Conservation (phyloP, 2,113 vertebrate genomes). For the Chlorodrepanis virens region DNA sequence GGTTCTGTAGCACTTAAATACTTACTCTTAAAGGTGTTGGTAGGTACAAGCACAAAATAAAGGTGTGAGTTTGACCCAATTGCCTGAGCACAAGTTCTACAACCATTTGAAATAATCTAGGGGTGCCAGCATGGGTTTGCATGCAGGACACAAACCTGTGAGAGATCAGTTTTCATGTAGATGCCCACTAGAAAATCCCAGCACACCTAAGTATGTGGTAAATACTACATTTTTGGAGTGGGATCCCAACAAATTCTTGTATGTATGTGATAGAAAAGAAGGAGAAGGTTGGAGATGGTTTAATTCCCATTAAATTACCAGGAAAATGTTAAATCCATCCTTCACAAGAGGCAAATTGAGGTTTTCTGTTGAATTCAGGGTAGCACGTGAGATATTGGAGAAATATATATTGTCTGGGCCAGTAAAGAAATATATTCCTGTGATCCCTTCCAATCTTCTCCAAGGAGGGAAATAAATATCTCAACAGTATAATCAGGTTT, state of each 20-base stretch:
- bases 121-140: background rate
- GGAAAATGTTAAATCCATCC: background rate
- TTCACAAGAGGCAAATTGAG: background rate
- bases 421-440: background rate
- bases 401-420: background rate
- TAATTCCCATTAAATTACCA: background rate
- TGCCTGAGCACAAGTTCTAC: background rate
- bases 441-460: background rate
- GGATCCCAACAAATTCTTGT: background rate
- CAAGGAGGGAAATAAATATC: background rate
- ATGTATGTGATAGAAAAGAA: background rate
- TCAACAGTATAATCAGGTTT: background rate
- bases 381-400: background rate
- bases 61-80: background rate
- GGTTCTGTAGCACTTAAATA: background rate
- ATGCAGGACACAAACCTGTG: background rate
- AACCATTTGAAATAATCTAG: background rate
- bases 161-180: background rate
- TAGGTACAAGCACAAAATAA: background rate
- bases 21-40: background rate
- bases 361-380: background rate
- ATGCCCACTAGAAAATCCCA: background rate
- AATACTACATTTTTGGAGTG: background rate
- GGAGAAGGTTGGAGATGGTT: background rate
- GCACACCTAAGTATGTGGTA: fast-evolving